Evolutionary conservation across 1,140 invertebrate genomes (phyloP), one percentile per base, ranked within the genome.

Genomic region (Drosophila lacteicornis): DNA sequence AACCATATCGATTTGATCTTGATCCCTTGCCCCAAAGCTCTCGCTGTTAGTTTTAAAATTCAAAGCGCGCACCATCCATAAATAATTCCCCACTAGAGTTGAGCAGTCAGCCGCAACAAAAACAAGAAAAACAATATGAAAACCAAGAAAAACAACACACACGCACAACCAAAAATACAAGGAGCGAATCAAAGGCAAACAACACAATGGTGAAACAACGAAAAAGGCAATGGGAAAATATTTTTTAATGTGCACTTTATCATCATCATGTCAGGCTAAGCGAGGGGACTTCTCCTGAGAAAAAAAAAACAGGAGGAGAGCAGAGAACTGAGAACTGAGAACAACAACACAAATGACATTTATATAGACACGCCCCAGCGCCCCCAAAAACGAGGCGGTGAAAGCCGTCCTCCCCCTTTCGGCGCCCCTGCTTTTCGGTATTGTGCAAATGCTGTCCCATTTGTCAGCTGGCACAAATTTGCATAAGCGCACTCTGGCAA

Each of bases 381-480:
- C 65, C 69, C 62, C 67, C 38, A 42, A 67, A 63, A 46, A 22
- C 57, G 33, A 63, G 9, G 22, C 30, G 27, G 22, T 13, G 27
- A 59, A 46, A 17, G 22, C 19, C 46, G 5, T 13, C 12, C 3
- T 38, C 15, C 27, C 12, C 11, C 19, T 12, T 59, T 50, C 3
- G 19, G 22, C 43, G 17, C 38, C 57, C 27, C 22, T 43, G 17
- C 57, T 36, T 68, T 62, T 73, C 47, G 76, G 80, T 78, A 88
- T 87, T 87, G 84, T 87, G 84, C 84, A 87, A 87, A 87, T 87
- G 80, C 84, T 88, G 84, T 82, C 84, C 84, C 84, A 87, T 87
- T 87, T 87, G 84, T 87, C 84, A 87, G 84, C 77, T 87, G 84
- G 69, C 84, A 87, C 84, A 87, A 87, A 87, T 87, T 87, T 87